These are phyloP conservation scores for Proisotoma minuta DNA, from an alignment of 2,888 invertebrate species.

Conservation along the genomic window DNA sequence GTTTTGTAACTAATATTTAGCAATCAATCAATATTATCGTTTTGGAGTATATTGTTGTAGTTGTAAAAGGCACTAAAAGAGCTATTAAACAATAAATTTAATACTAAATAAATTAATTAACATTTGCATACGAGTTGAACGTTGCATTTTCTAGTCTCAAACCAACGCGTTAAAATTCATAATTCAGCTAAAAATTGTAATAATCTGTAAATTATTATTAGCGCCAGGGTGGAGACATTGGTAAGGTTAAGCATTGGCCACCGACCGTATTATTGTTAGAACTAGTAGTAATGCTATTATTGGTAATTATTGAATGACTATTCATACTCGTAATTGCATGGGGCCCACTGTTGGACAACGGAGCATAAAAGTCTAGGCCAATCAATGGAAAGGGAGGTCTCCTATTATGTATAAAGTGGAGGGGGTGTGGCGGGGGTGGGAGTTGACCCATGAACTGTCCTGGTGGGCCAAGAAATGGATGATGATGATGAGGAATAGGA, in stretches of 20 bases:
- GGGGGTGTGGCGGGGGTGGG: not conserved
- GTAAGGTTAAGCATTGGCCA: slow-evolving; percentile 12
- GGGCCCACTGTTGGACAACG: not conserved
- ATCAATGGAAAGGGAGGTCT: not conserved
- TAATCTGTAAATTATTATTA: not conserved
- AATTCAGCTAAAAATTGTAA: too few relatives aligned
- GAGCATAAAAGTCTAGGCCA: not conserved
- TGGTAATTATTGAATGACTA: slow-evolving; percentile 1
- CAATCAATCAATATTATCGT: not conserved
- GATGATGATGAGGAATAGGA: slow-evolving; percentile 9
- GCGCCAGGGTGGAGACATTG: slow-evolving; percentile 6
- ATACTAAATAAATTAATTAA: too few relatives aligned
- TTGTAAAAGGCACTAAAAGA: slow-evolving; percentile 3
- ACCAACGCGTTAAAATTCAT: too few relatives aligned
- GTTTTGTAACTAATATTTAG: too few relatives aligned
- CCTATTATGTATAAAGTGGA: not conserved
- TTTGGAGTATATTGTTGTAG: not conserved
- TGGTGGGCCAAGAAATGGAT: not conserved
- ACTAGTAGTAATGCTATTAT: not conserved
- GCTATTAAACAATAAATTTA: too few relatives aligned
- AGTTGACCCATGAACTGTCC: slow-evolving; percentile 8
- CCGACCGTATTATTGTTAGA: slow-evolving; percentile 1
- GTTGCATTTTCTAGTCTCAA: too few relatives aligned
- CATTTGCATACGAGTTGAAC: too few relatives aligned
- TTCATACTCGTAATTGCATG: not conserved